Percentiles rank a stretch among this genome's conserved stretches.
These are phyloP conservation scores for Cenopis cana DNA, from an alignment of 2,888 invertebrate genomes.

Conservation along the genomic window DNA sequence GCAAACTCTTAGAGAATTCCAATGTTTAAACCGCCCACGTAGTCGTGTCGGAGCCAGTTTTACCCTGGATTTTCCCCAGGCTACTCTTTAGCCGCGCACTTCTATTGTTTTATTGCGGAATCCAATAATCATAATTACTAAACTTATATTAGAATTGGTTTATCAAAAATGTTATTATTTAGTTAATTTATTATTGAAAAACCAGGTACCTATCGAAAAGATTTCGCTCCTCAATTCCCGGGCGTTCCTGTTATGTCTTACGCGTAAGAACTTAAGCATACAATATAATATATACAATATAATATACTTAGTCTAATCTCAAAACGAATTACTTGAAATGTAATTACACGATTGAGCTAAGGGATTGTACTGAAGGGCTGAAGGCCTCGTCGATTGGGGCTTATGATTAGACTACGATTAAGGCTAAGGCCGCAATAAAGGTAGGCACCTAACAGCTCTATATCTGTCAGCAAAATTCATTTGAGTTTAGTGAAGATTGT, in stretches of 20 bases:
- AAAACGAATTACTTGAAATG: constrained; percentile 40
- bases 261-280: constrained; percentile 28
- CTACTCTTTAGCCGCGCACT: too few species aligned
- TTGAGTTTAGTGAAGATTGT: constrained; percentile 2
- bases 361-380: constrained; percentile 34
- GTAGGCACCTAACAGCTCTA: too few species aligned
- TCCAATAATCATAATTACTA: too few species aligned
- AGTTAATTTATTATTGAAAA: not conserved
- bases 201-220: not conserved
- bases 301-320: constrained; percentile 29
- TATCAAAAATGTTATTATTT: too few species aligned
- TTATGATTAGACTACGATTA: constrained; percentile 38
- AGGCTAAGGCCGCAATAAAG: constrained; percentile 26
- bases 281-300: too few species aligned
- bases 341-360: constrained; percentile 31
- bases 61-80: too few species aligned
- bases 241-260: not conserved
- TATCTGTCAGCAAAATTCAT: not conserved
- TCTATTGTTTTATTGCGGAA: too few species aligned
- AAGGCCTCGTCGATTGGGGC: constrained; percentile 30
- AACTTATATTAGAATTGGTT: too few species aligned
- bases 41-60: too few species aligned
- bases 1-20: too few species aligned
- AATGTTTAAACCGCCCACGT: too few species aligned
- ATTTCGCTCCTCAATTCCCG: constrained; percentile 2